Conservation (phyloP, 2,797 vertebrate genomes). For the Antrozous pallidus region DNA sequence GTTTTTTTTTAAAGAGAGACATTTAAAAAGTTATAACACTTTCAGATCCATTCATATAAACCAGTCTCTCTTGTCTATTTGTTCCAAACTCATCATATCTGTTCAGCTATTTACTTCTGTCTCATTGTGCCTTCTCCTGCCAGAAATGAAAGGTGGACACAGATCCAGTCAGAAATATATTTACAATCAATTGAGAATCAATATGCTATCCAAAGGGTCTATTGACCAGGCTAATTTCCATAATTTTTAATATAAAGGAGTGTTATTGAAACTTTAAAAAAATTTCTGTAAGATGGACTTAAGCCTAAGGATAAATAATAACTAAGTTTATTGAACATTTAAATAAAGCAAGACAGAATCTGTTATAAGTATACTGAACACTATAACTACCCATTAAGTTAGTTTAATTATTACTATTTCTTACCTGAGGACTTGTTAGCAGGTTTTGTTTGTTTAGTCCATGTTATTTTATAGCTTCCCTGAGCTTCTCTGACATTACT, state of each 20-base stretch:
- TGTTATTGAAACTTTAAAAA: not conserved
- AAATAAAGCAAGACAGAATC: not conserved
- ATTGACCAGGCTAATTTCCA: not conserved
- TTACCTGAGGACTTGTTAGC: not conserved
- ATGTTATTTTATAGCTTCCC: not conserved
- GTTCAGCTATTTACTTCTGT: not conserved
- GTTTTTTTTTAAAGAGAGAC: not conserved
- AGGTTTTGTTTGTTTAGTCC: not conserved
- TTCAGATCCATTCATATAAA: not conserved
- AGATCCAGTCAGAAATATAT: not conserved
- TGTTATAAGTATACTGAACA: not conserved
- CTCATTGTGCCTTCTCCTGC: not conserved
- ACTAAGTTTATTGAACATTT: not conserved
- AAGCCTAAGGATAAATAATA: not conserved
- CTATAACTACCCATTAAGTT: not conserved
- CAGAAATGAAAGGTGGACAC: not conserved
- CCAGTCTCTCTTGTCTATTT: not conserved
- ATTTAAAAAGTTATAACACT: not conserved
- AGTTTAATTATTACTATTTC: not conserved
- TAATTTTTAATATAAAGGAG: not conserved
- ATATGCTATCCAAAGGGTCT: not conserved
- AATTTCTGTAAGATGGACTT: not conserved
- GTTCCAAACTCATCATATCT: not conserved
- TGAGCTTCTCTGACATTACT: not conserved
- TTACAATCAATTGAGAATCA: not conserved